Percentiles rank a stretch among this genome's conserved stretches.
These are phyloP conservation scores for Holotrichia oblita DNA, from an alignment of 1,140 invertebrate species.

Conservation along the genomic window DNA sequence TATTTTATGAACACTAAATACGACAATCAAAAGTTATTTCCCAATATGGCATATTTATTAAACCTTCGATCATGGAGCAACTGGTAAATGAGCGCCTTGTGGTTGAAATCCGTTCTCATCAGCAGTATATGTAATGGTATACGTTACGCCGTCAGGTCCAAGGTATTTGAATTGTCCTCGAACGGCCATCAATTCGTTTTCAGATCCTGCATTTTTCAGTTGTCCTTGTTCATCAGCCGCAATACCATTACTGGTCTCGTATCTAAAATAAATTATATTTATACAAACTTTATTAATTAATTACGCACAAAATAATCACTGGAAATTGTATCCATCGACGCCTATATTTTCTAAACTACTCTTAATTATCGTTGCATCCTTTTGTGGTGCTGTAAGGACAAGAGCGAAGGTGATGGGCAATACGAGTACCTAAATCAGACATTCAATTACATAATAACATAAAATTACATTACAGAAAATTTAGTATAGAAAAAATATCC, in stretches of 20 bases:
- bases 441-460: background rate
- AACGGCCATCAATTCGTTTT: slow-evolving; percentile 67
- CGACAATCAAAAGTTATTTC: too few species aligned
- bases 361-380: slow-evolving; percentile 57
- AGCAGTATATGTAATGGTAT: slow-evolving; percentile 72
- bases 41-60: too few species aligned
- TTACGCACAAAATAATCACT: slow-evolving; percentile 60
- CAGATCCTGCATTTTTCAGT: slow-evolving; percentile 66
- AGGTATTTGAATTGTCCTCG: slow-evolving; percentile 74
- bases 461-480: background rate
- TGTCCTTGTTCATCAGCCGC: slow-evolving; percentile 69
- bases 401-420: slow-evolving; percentile 54
- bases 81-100: slow-evolving; percentile 67
- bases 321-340: slow-evolving; percentile 61
- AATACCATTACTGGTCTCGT: slow-evolving; percentile 75
- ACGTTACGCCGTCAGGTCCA: slow-evolving; percentile 71
- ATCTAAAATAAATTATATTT: slow-evolving; percentile 60
- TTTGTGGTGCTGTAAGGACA: slow-evolving; percentile 59
- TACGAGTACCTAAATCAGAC: slow-evolving; percentile 45
- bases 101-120: slow-evolving; percentile 82
- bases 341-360: slow-evolving; percentile 62
- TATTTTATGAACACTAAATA: too few species aligned
- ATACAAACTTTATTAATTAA: background rate
- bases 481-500: too few species aligned
- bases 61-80: slow-evolving; percentile 54